Conservation (phyloP, 2,888 invertebrate genomes). For the Iselma pallidipennis region DNA sequence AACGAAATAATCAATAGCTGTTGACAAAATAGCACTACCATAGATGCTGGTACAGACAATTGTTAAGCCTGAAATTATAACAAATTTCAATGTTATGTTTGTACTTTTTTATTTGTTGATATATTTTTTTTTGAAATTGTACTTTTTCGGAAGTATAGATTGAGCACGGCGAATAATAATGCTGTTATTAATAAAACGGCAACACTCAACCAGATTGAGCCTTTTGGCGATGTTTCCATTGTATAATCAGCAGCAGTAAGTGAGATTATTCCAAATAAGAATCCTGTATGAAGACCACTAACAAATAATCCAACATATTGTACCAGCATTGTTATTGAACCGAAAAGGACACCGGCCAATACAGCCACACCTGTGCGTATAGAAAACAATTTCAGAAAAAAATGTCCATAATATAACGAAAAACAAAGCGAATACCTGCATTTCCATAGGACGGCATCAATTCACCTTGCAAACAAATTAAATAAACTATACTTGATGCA, state of each 20-base stretch:
- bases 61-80: slow-evolving; percentile 62
- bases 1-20: slow-evolving; percentile 74
- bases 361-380: slow-evolving; percentile 69
- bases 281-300: slow-evolving; percentile 77
- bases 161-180: slow-evolving; percentile 70
- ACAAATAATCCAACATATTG: slow-evolving; percentile 82
- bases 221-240: slow-evolving; percentile 59
- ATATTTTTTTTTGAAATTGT: slow-evolving; percentile 31
- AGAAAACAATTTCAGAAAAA: no score
- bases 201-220: slow-evolving; percentile 70
- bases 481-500: slow-evolving; percentile 78
- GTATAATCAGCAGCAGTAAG: slow-evolving; percentile 65
- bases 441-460: slow-evolving; percentile 77
- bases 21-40: slow-evolving; percentile 73
- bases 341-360: slow-evolving; percentile 75
- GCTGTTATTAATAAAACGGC: slow-evolving; percentile 70
- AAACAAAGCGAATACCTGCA: slow-evolving; percentile 60
- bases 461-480: slow-evolving; percentile 80
- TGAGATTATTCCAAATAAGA: slow-evolving; percentile 65
- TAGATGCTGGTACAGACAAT: slow-evolving; percentile 76
- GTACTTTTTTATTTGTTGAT: not conserved
- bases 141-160: slow-evolving; percentile 77
- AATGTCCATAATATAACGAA: no score
- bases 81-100: not conserved
- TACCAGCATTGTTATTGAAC: slow-evolving; percentile 79